Evolutionary conservation across 2,888 invertebrate species (phyloP), one percentile per base, ranked within the genome.

Genomic region (Leucoma salicis): DNA sequence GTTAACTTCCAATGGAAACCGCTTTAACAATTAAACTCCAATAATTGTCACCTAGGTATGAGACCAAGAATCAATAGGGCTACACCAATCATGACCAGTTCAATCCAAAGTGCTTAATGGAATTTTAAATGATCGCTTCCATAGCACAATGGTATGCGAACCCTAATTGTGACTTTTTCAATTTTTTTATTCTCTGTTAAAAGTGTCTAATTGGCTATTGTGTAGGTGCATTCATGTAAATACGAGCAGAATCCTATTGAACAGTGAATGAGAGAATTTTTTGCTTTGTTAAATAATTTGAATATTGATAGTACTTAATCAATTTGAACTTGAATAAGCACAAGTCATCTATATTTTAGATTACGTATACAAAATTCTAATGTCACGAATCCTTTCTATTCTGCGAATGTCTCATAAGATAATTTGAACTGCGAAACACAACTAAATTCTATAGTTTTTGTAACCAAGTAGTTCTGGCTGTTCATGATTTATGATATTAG

Each of bases 81-180:
- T 64, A 63, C 60, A 54, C 63, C 67, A 66, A 71, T 72, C 68
- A 68, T 57, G 46, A 58, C 51, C 62, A 57, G 54, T 53, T 52
- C 70, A 62, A 73, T 72, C 74, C 72, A 69, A 69, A 74, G 76
- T 65, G 75, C 72, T 76, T 87, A 88, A 88, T 89, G 87, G 88
- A 86, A 82, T 82, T 84, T 88, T 87, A 88, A 89, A 87, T 81
- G 82, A 71, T 75, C 69, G 74, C 77, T 84, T 84, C 85, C 87
- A 78, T 56, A 57, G 50, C 66, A 74, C 79, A 82, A 81, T 77
- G 71, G 75, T 35, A 36, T 39, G 66, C 70, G 64, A 70, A 72
- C 75, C 74, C 78, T 83, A 82, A 83, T 83, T 82, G 82, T 62
- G 61, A 62, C 68, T 59, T 57, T 54, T 58, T 55, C 46, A 52